phyloP scores from a whole-genome alignment of 2,888 invertebrate species.

The Tethea ocularis region DNA sequence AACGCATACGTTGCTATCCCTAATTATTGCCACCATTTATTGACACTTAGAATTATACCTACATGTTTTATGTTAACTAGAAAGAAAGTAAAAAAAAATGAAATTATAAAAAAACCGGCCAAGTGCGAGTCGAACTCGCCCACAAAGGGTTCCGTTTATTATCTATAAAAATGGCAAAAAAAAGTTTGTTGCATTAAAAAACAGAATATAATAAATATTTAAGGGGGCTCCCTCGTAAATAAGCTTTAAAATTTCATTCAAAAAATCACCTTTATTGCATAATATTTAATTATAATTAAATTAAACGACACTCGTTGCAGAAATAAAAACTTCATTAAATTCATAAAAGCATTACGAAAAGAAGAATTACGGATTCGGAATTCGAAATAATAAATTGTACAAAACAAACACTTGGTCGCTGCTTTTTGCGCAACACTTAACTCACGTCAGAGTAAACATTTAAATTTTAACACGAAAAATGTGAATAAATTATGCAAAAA shows the following conservation, averaged over 20 bases:
- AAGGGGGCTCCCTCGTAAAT: no score
- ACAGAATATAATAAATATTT: no score
- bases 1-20: neutral
- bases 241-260: no score
- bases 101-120: no score
- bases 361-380: neutral
- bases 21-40: no score
- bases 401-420: neutral
- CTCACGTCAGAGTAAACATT: conserved; percentile 30
- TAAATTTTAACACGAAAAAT: conserved; percentile 31
- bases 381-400: conserved; percentile 3
- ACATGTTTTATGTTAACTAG: no score
- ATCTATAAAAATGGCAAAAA: no score
- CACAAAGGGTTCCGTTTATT: no score
- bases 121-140: no score
- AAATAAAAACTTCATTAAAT: conserved; percentile 1
- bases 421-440: conserved; percentile 17
- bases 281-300: neutral
- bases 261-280: neutral
- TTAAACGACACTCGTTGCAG: neutral
- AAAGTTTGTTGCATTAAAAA: no score
- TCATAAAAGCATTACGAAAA: conserved; percentile 1
- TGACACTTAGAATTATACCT: no score
- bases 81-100: no score
- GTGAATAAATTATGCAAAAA: conserved; percentile 45